Percentiles rank a stretch among this genome's conserved stretches.
These are phyloP conservation scores for Cheilosia urbana DNA, from an alignment of 2,888 invertebrate species.

Conservation along the genomic window DNA sequence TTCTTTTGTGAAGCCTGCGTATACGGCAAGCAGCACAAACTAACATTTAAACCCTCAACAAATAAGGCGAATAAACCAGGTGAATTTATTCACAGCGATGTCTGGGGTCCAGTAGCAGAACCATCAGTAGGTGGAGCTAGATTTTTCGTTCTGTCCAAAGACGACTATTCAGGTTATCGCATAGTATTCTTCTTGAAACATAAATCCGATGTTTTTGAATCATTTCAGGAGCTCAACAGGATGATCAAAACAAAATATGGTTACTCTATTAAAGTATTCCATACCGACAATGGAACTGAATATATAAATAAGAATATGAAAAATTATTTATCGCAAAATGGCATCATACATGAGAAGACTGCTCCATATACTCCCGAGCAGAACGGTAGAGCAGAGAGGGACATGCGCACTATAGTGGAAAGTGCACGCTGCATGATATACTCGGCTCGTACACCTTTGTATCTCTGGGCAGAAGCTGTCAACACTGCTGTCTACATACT, in stretches of 20 bases:
- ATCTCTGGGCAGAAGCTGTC: slow-evolving; percentile 81
- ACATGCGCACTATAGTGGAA: slow-evolving; percentile 79
- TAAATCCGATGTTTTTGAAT: background rate
- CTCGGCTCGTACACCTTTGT: slow-evolving; percentile 63
- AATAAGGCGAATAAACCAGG: background rate
- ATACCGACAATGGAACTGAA: slow-evolving; percentile 20
- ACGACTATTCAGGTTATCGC: slow-evolving; percentile 6
- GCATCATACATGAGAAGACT: slow-evolving; percentile 71
- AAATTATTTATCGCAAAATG: background rate
- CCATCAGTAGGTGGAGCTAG: background rate
- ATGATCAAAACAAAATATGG: background rate
- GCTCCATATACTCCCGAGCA: slow-evolving; percentile 77
- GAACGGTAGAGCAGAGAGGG: slow-evolving; percentile 78
- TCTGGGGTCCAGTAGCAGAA: background rate
- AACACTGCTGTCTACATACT: slow-evolving; percentile 79
- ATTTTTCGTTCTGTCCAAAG: background rate
- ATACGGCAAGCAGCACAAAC: background rate
- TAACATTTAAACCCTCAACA: background rate
- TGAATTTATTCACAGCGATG: background rate
- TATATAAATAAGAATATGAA: background rate
- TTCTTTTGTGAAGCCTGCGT: background rate
- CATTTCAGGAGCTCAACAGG: background rate
- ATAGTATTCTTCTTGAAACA: background rate
- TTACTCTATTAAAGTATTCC: background rate
- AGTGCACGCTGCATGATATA: slow-evolving; percentile 75